Base-by-base conservation (phyloP, 2,113 vertebrate genomes). In the Ctenodactylus gundi region DNA sequence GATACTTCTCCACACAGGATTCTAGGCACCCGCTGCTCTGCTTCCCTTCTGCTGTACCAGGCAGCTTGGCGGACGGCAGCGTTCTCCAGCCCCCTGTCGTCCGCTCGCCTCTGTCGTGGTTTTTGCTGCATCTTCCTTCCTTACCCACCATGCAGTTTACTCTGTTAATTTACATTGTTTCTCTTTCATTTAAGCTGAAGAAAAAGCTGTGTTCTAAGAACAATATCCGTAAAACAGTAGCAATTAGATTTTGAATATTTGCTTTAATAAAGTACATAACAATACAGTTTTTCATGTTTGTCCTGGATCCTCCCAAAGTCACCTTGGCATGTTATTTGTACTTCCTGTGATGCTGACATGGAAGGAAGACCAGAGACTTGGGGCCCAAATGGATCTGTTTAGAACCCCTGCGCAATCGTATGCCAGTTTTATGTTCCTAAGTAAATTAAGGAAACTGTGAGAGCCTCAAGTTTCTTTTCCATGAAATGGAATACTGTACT, bases 381-480 rank as follows among this genome's bases (percentile, higher is more conserved):
- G 53, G 20, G 27, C 27, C 51, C 14, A 29, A 60, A 46, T 44
- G 84, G 55, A 60, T 36, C 46, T 5, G 6, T 9, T 34, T 84
- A 70, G 70, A 60, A 60, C 20, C 49, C 23, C 55, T 73, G 34
- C 21, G 46, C 4, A 29, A 7, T 29, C 51, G 18, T 29, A 6
- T 4, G 34, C 4, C n/a, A 75, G 86, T 62, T 83, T 58, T 60
- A 21, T 1, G 14, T 39, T 51, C 51, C 64, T 73, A 60, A 67
- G 57, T 41, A 87, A 92, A 58, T 76, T 6, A 80, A 7, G 34
- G 34, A 41, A 92, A 8, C 44, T 76, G 44, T 57, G 55, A 17
- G 57, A 86, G 39, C 60, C 85, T 94, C 29, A 27, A 7, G 39
- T 80, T 90, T n/a, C 44, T 89, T 91, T 86, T 57, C 53, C 25